Evolutionary conservation across 2,888 invertebrate genomes (phyloP), one percentile per base, ranked within the genome.

Genomic region (Chaitophorus viminalis): DNA sequence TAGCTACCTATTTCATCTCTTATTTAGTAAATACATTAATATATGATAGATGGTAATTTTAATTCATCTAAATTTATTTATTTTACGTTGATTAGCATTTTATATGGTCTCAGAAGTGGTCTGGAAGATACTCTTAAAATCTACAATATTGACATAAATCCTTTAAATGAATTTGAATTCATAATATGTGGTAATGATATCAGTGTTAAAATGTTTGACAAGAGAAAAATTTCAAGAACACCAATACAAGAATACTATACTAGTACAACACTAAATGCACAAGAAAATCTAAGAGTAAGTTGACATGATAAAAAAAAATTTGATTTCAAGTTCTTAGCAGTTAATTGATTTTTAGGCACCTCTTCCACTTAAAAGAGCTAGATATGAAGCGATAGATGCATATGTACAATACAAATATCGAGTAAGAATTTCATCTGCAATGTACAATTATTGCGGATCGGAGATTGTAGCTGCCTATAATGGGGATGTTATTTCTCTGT

Each of bases 401-500:
- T n/a, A n/a, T n/a, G n/a, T n/a, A n/a, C n/a, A n/a, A n/a, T n/a
- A n/a, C n/a, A n/a, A n/a, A n/a, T n/a, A n/a, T n/a, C n/a, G n/a
- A n/a, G n/a, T n/a, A 36, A 52, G 97, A 91, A 94, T 98, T 4
- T 98, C 98, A 0, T 96, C 96, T 91, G 96, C 97, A 11, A 94
- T 97, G 4, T 99, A 97, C 92, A 98, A 96, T 92, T 94, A 96
- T 92, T 95, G 96, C 92, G 98, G 98, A 75, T 94, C 95, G 82
- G 97, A 98, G 93, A 94, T 99, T 83, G 92, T 99, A 21, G 98
- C 96, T n/a, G 96, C 97, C 0, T 98, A 98, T 91, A 98, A 96
- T 91, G 97, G 98, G 91, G 97, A 97, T 89, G 96, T 97, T 90
- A 96, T 99, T 90, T 98, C 97, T 92, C 92, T 98, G 70, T 98